phyloP scores from a whole-genome alignment of 1,140 invertebrate species.

The Macrobrachium nipponense region DNA sequence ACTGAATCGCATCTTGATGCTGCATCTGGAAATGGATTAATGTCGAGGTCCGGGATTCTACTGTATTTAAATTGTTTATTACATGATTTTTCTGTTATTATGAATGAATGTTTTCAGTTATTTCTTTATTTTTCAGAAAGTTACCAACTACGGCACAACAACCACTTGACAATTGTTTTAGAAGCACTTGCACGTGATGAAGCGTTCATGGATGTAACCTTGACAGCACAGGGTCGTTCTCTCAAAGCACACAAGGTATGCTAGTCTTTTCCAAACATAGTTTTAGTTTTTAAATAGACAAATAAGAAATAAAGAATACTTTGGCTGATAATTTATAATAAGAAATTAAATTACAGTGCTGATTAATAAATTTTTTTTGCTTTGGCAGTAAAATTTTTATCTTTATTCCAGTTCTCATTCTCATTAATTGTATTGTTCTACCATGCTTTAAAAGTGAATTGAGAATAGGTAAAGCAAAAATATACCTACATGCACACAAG shows the following conservation, averaged over 20 bases:
- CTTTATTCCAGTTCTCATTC: too few species aligned
- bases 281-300: not conserved
- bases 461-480: not conserved
- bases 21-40: too few species aligned
- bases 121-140: conserved; percentile 34
- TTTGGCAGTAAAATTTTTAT: too few species aligned
- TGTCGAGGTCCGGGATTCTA: too few species aligned
- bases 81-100: not conserved
- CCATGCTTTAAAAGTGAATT: too few species aligned
- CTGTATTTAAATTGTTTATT: too few species aligned
- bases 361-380: too few species aligned
- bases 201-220: conserved; percentile 53
- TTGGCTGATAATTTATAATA: not conserved
- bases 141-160: conserved; percentile 56
- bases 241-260: conserved; percentile 54
- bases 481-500: too few species aligned
- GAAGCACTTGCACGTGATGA: conserved; percentile 47
- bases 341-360: too few species aligned
- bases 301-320: conserved; percentile 2
- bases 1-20: too few species aligned
- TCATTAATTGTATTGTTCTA: too few species aligned
- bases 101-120: not conserved
- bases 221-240: conserved; percentile 51
- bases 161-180: conserved; percentile 52
- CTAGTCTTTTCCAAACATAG: not conserved